These are phyloP conservation scores for Sardinella longiceps DNA, from an alignment of 2,797 vertebrate genomes.

Conservation along the genomic window DNA sequence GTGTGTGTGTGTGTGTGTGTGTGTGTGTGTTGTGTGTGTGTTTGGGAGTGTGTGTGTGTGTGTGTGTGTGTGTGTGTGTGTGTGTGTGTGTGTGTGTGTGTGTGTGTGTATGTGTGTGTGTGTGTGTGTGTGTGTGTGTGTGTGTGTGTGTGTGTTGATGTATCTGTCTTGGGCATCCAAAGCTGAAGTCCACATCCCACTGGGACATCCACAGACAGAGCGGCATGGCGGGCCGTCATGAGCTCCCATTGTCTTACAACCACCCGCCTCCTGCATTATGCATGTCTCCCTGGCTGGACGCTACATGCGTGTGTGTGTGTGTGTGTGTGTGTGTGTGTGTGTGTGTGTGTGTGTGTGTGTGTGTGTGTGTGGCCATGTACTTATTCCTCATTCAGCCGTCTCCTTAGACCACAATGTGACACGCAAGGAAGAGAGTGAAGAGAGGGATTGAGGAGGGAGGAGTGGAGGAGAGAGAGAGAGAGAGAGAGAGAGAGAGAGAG, in stretches of 20 bases:
- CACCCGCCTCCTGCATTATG: conserved; percentile 24
- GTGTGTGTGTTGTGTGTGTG: conserved; percentile 6
- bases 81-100: conserved; percentile 6
- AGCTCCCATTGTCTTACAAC: conserved; percentile 38
- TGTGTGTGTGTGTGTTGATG: not conserved
- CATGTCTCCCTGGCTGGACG: conserved; percentile 20
- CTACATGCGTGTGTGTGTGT: not conserved
- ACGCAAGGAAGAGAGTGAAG: not conserved
- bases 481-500: not conserved
- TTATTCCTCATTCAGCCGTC: conserved; percentile 26
- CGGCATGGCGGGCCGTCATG: conserved; percentile 36
- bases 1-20: not conserved
- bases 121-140: conserved; percentile 6
- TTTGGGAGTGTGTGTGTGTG: no score
- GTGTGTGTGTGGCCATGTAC: conserved; percentile 34
- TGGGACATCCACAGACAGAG: conserved; percentile 29
- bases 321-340: not conserved
- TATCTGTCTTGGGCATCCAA: conserved; percentile 5
- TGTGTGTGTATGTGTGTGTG: not conserved
- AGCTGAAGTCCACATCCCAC: conserved; percentile 36
- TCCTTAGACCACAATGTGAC: not conserved
- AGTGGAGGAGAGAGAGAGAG: not conserved
- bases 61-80: conserved; percentile 30
- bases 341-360: not conserved
- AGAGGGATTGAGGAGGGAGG: not conserved